Evolutionary conservation across 2,888 invertebrate species (phyloP), one percentile per base, ranked within the genome.

Genomic region (Noctuana brunneofusca): DNA sequence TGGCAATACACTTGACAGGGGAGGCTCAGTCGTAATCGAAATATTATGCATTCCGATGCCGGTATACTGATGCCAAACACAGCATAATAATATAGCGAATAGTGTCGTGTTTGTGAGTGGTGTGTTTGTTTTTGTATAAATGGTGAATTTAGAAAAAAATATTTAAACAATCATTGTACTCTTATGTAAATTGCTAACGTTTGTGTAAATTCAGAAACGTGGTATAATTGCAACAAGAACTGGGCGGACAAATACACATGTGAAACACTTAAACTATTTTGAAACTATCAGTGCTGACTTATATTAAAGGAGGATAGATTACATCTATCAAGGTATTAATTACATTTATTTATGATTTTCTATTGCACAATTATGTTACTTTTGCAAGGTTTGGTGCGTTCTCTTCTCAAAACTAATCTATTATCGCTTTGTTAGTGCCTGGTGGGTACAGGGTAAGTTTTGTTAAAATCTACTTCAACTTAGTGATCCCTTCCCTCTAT

Each of bases 31-130:
- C 65, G 73, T 70, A 69, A 72, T 75, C 73, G 75, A 75, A 69
- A 79, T 74, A 77, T 75, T 74, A 77, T 75, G 81, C 87, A 87
- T 87, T 88, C 86, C 75, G 78, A 83, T 86, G 86, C 81, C 80
- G 83, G 80, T 85, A 75, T 76, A 79, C 75, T 79, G 80, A 81
- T 81, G 79, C 79, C 81, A 80, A 79, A 75, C 68, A 76, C 56
- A 71, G 75, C 79, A 76, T 73, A 9, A 43, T 43, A 20, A 11
- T 18, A 43, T 67, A 69, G 65, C 64, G 43, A 57, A 32, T 35
- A 30, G 69, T 68, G 66, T 67, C 63, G 59, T 63, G 30, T 56
- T 50, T 66, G 67, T 73, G 71, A 72, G 64, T 71, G 66, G 75
- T 77, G 76, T 78, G 72, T 75, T 71, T 75, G 66, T 75, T 71